Conservation (phyloP, 1,140 invertebrate genomes). For the Drosophila obscura region DNA sequence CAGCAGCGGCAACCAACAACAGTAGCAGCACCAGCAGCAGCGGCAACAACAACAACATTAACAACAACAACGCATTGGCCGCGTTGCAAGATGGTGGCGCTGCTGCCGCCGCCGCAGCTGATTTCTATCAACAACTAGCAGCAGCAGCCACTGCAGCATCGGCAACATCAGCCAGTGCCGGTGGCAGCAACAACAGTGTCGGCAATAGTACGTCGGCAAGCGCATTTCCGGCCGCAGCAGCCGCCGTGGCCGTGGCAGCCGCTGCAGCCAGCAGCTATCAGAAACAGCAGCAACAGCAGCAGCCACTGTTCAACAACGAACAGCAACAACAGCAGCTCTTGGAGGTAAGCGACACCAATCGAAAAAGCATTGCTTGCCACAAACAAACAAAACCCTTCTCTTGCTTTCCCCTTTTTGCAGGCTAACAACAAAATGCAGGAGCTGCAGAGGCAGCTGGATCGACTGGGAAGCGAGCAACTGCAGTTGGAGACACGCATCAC, state of each 20-base stretch:
- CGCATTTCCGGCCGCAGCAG: constrained; percentile 67
- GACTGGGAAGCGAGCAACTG: constrained; percentile 85
- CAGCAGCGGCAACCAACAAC: constrained; percentile 42
- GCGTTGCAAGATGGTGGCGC: constrained; percentile 69
- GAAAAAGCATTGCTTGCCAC: constrained; percentile 1
- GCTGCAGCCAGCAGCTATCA: constrained; percentile 68
- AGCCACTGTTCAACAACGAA: constrained; percentile 75
- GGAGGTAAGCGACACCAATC: constrained; percentile 54
- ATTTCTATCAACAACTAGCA: constrained; percentile 76
- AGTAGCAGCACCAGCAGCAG: constrained; percentile 24
- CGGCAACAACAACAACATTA: constrained; percentile 47
- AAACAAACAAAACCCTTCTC: not conserved
- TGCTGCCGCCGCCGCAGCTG: constrained; percentile 67
- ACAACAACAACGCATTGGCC: constrained; percentile 66
- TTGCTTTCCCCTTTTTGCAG: constrained; percentile 23
- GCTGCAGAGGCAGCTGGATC: constrained; percentile 74
- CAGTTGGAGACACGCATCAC: constrained; percentile 85
- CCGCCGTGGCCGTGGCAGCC: constrained; percentile 64
- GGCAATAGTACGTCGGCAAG: constrained; percentile 25
- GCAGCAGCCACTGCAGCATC: constrained; percentile 48
- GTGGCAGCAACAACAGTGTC: constrained; percentile 20
- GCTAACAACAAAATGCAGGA: constrained; percentile 84
- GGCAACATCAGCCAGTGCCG: constrained; percentile 14
- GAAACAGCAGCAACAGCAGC: constrained; percentile 49
- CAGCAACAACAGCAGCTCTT: constrained; percentile 78